These are phyloP conservation scores for Colletes latitarsis DNA, from an alignment of 1,140 invertebrate species.

Conservation along the genomic window DNA sequence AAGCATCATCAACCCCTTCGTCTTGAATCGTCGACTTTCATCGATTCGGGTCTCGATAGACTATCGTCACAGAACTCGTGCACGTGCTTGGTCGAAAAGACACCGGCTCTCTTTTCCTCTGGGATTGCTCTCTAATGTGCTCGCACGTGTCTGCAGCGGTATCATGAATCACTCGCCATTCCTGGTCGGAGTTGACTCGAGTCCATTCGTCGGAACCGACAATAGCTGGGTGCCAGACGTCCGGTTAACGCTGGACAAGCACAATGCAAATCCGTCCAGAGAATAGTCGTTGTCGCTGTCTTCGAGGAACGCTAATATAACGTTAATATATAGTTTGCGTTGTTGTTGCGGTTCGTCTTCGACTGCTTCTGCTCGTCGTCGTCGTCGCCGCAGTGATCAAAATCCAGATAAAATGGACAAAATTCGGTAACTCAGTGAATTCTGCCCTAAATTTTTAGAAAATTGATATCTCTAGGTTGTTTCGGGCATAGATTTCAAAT, in stretches of 20 bases:
- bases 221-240: slow-evolving; percentile 53
- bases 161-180: slow-evolving; percentile 57
- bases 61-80: not conserved
- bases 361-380: not conserved
- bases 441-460: no score
- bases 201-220: slow-evolving; percentile 56
- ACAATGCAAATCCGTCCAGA: slow-evolving; percentile 24
- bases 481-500: no score
- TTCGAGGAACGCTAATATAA: slow-evolving; percentile 63
- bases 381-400: not conserved
- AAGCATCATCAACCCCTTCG: not conserved
- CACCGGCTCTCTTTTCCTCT: slow-evolving; percentile 14
- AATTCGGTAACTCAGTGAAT: no score
- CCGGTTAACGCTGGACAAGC: slow-evolving; percentile 53
- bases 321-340: slow-evolving; percentile 28
- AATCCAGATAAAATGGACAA: no score
- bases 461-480: no score
- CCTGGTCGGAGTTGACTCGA: slow-evolving; percentile 51
- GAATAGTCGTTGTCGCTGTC: slow-evolving; percentile 45
- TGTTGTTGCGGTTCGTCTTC: not conserved
- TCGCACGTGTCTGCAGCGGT: slow-evolving; percentile 40
- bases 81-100: slow-evolving; percentile 11
- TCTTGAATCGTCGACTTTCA: not conserved
- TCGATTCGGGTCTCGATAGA: not conserved
- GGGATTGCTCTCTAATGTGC: slow-evolving; percentile 39